These are phyloP conservation scores for Monochamus saltuarius DNA, from an alignment of 1,140 invertebrate genomes.

Conservation along the genomic window DNA sequence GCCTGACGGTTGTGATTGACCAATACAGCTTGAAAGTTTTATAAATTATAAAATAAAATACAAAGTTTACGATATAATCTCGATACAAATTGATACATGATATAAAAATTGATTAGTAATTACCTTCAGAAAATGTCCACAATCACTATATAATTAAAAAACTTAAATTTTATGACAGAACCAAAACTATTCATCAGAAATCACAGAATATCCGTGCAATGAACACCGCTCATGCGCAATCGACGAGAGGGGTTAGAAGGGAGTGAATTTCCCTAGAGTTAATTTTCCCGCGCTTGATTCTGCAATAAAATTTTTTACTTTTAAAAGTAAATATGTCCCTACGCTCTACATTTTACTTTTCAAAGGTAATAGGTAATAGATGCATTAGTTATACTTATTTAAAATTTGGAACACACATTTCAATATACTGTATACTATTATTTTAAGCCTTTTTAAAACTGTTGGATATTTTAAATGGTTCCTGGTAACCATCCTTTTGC, in stretches of 20 bases:
- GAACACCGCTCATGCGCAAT: slow-evolving; percentile 28
- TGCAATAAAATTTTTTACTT: slow-evolving; percentile 11
- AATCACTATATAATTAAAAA: slow-evolving; percentile 20
- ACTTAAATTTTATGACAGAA: slow-evolving; percentile 39
- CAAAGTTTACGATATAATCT: neutral
- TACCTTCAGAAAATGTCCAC: slow-evolving; percentile 20
- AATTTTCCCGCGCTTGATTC: slow-evolving; percentile 23
- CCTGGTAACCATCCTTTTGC: too few relatives aligned
- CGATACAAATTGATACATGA: slow-evolving; percentile 16
- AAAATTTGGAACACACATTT: too few relatives aligned
- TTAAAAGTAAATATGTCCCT: neutral
- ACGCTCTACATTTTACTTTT: too few relatives aligned
- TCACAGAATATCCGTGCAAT: slow-evolving; percentile 34
- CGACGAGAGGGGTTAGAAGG: slow-evolving; percentile 16
- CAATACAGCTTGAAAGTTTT: slow-evolving; percentile 21
- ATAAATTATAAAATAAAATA: slow-evolving; percentile 25
- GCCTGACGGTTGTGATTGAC: slow-evolving; percentile 35
- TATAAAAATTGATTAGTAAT: slow-evolving; percentile 25
- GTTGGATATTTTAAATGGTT: too few relatives aligned
- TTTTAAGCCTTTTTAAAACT: too few relatives aligned
- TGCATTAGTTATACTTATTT: too few relatives aligned
- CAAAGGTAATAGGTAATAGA: too few relatives aligned
- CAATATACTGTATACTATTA: too few relatives aligned
- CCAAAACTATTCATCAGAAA: slow-evolving; percentile 33
- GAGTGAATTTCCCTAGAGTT: slow-evolving; percentile 20